Evolutionary conservation across 2,113 vertebrate genomes (phyloP).

Genomic region (Phocoena phocoena): DNA sequence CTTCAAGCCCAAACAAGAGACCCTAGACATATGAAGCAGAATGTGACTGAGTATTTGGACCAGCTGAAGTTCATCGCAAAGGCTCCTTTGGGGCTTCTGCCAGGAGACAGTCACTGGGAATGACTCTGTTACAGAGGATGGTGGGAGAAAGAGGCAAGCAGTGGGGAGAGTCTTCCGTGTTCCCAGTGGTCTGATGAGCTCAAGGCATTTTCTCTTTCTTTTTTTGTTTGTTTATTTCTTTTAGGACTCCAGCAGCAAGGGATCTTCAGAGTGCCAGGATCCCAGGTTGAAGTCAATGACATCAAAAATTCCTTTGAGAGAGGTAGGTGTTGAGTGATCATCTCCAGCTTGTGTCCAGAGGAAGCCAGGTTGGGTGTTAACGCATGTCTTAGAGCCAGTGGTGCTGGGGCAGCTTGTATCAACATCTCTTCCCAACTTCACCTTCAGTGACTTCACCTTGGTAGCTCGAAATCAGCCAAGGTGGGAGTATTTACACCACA

Average conservation of each 20-base stretch:
- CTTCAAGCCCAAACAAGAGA: background rate
- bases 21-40: background rate
- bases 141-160: background rate
- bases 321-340: constrained; percentile 85
- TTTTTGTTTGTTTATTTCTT: constrained; percentile 50
- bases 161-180: background rate
- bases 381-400: background rate
- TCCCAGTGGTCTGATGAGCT: background rate
- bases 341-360: background rate
- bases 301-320: constrained; percentile 99
- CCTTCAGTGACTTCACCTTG: background rate
- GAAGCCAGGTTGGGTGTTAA: background rate
- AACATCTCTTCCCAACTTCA: background rate
- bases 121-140: background rate
- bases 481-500: background rate
- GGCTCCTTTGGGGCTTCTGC: background rate
- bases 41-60: background rate
- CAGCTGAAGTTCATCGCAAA: background rate
- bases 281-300: constrained; percentile 98
- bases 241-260: constrained; percentile 98
- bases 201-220: background rate
- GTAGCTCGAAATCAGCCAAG: background rate
- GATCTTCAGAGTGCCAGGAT: constrained; percentile 98
- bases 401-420: background rate
- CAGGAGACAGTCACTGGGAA: background rate